Base-by-base conservation (phyloP, 2,888 invertebrate genomes). In the Ferrisia virgata region DNA sequence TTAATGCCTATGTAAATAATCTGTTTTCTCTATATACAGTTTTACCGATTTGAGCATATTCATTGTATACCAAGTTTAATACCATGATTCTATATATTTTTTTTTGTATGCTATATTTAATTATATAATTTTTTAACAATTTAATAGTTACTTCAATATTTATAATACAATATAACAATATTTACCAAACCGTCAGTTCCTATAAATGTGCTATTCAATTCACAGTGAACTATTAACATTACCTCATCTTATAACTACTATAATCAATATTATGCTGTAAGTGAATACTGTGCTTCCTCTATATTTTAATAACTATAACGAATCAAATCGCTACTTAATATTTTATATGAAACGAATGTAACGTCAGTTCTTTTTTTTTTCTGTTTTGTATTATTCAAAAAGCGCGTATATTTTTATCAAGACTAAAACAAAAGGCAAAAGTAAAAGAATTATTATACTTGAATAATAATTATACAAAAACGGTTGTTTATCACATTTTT, bases 141-240 rank as follows among this genome's bases (percentile, higher is more conserved):
- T 58, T 82, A 64, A 82, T 82, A 82, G 64, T 82, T 82, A 58
- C 81, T 47, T 58, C 76, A 72, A 76, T 76, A 83, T 83, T 72
- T 76, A 72, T 69, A 64, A 69, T 72, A 83, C 72, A 83, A 76
- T 72, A 40, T 36, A 40, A 69, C 83, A 83, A 83, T 83, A 83
- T 83, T 83, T 83, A 83, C 83, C 83, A 83, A 11, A 83, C 83
- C 76, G 72, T 83, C 83, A 83, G 83, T 83, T 83, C 83, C 83
- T 83, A 83, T 83, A 76, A 83, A 72, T 83, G 83, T 83, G 83
- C 83, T 83, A 83, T 83, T 83, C 69, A 72, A 83, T 72, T 83
- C 76, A 76, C 83, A 83, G 83, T 83, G 83, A 83, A 83, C 47
- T 80, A 80, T 47, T 64, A 80, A 82, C 39, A 69, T 82, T 82